phyloP scores from a whole-genome alignment of 1,140 invertebrate species.

The Papilio polyxenes region DNA sequence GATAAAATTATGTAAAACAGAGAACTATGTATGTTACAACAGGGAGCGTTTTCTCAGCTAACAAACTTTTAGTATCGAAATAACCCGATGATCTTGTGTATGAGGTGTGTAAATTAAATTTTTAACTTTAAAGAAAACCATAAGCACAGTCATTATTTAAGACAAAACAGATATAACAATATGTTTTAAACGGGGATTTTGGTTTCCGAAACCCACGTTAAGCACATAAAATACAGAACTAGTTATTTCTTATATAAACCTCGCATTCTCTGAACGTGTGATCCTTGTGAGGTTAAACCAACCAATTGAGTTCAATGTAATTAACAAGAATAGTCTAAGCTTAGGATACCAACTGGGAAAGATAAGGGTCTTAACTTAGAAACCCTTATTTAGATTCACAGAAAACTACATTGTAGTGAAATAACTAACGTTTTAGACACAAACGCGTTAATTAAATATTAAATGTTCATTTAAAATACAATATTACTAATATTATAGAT shows the following conservation, averaged over 20 bases:
- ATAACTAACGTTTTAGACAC: background rate
- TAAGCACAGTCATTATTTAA: too few relatives aligned
- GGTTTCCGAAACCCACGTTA: background rate
- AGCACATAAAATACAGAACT: background rate
- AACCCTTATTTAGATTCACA: background rate
- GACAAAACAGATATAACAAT: too few relatives aligned
- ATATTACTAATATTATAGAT: too few relatives aligned
- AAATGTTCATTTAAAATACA: too few relatives aligned
- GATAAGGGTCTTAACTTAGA: background rate
- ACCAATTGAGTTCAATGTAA: background rate
- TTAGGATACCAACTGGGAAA: background rate
- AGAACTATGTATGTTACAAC: too few relatives aligned
- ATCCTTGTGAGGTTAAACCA: background rate
- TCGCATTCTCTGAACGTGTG: background rate
- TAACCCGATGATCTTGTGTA: too few relatives aligned
- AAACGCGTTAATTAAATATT: background rate
- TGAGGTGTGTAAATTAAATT: too few relatives aligned
- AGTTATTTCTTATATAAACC: background rate
- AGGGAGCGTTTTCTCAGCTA: too few relatives aligned
- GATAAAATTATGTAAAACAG: background rate
- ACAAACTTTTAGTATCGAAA: too few relatives aligned
- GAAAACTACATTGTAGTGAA: background rate
- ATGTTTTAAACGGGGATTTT: too few relatives aligned
- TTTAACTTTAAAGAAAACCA: too few relatives aligned
- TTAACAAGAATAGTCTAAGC: slow-evolving; percentile 1